Percentiles rank a stretch among this genome's conserved stretches.
phyloP scores from a whole-genome alignment of 2,113 vertebrate genomes.

The Microcebus murinus region DNA sequence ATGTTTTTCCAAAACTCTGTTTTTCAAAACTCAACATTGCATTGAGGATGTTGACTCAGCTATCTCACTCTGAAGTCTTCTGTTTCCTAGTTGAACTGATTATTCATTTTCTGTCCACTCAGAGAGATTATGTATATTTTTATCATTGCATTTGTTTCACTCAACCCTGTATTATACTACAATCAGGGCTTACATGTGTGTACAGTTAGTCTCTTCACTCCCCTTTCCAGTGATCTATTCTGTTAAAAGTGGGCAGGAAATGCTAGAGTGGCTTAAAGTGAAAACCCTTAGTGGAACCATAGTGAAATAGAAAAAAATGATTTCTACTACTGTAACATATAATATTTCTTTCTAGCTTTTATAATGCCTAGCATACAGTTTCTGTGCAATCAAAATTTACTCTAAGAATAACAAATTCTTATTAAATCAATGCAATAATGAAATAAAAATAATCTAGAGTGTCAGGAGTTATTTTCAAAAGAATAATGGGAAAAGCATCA shows the following conservation, averaged over 20 bases:
- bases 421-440: neutral
- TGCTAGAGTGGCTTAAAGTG: neutral
- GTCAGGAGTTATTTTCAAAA: neutral
- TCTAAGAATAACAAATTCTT: neutral
- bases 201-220: neutral
- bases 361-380: neutral
- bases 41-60: no score
- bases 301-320: neutral
- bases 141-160: neutral
- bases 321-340: neutral
- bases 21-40: neutral
- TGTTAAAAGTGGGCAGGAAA: neutral
- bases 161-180: neutral
- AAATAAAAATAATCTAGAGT: neutral
- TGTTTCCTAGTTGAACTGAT: neutral
- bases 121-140: neutral
- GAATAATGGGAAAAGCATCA: neutral
- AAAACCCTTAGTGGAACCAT: neutral
- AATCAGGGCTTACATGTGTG: neutral
- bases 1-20: neutral
- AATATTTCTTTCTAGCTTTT: neutral
- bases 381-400: neutral
- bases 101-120: neutral
- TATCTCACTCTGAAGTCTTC: neutral
- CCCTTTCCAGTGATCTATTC: neutral